Evolutionary conservation across 2,113 vertebrate species (phyloP).

Genomic region (Procavia capensis): DNA sequence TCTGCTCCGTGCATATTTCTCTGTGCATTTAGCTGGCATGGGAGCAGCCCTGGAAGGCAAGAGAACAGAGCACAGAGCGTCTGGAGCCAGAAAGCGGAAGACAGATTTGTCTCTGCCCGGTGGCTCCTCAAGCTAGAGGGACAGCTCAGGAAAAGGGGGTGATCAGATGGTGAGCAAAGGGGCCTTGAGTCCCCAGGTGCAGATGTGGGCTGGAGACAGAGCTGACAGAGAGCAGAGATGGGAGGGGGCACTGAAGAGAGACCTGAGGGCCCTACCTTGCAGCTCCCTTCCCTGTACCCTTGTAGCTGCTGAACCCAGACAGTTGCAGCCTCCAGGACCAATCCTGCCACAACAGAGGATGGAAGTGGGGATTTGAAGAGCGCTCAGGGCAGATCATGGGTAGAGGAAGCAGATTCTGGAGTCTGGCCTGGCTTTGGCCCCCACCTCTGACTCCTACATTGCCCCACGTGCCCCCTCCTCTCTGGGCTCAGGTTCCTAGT

Average conservation of each 20-base stretch:
- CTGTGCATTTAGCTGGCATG: neutral
- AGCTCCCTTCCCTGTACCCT: neutral
- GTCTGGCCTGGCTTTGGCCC: neutral
- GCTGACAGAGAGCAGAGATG: neutral
- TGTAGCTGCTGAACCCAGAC: neutral
- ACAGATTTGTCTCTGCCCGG: accelerated
- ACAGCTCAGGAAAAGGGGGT: neutral
- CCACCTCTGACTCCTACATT: neutral
- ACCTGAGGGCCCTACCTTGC: neutral
- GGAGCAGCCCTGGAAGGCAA: conserved; percentile 52
- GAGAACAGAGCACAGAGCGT: neutral
- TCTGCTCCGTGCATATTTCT: conserved; percentile 79
- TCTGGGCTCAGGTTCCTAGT: neutral
- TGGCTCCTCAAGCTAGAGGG: neutral
- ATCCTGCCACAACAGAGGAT: neutral
- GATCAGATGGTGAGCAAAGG: neutral
- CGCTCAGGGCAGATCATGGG: no score
- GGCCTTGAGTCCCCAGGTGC: neutral
- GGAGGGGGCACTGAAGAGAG: neutral
- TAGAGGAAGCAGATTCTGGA: neutral
- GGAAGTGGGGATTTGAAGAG: neutral
- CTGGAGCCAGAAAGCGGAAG: neutral
- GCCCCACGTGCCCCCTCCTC: neutral
- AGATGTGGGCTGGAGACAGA: neutral
- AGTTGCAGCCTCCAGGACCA: neutral